A percentile compares a stretch with the other conserved stretches of the same genome.
Conservation (phyloP, 2,113 vertebrate species). For the Datnioides undecimradiatus region DNA sequence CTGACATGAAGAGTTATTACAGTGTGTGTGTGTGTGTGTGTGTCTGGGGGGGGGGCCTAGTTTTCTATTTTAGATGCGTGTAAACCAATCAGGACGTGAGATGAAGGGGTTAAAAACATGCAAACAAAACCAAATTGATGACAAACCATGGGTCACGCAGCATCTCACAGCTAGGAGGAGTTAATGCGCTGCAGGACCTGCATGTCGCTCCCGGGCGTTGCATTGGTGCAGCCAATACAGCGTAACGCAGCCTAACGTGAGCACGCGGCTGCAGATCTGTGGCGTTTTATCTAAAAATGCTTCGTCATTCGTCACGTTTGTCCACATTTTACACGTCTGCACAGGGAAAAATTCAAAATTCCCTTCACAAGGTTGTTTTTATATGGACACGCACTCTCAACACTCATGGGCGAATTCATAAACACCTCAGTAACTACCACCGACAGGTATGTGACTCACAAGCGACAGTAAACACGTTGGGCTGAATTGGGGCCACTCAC, state of each 20-base stretch:
- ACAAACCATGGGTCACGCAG: too few species aligned
- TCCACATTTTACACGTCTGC: too few species aligned
- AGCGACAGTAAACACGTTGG: not conserved
- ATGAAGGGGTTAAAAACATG: not conserved
- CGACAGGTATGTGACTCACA: not conserved
- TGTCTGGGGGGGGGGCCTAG: too few species aligned
- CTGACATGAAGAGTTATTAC: not conserved
- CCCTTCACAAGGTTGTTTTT: not conserved
- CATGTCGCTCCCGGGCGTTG: not conserved
- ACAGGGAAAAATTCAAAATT: not conserved
- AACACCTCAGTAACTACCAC: not conserved
- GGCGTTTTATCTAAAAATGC: too few species aligned
- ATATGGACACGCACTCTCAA: not conserved
- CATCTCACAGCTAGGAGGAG: constrained; percentile 7
- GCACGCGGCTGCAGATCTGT: not conserved
- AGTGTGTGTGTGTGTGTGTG: too few species aligned
- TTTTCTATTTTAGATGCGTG: not conserved
- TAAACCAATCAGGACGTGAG: not conserved
- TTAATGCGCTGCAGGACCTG: not conserved
- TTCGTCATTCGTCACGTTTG: too few species aligned
- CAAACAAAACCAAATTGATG: not conserved
- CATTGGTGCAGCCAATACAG: too few species aligned
- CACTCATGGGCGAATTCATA: not conserved
- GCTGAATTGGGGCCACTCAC: not conserved
- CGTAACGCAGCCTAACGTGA: not conserved